Conservation (phyloP, 2,888 invertebrate genomes). For the Augochlorella aurata region DNA sequence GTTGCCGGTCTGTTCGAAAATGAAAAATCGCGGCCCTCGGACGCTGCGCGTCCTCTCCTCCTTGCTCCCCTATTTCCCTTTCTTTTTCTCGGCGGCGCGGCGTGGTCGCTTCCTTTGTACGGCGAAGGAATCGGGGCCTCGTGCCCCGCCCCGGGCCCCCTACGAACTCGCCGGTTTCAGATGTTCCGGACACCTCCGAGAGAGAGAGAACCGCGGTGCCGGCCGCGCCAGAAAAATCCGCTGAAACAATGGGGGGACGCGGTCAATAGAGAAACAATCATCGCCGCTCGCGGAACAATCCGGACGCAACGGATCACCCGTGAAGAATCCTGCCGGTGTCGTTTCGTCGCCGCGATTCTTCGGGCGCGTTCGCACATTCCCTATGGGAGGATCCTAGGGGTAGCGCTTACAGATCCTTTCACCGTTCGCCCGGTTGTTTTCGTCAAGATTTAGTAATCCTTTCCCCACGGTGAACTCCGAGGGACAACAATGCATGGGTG, state of each 20-base stretch:
- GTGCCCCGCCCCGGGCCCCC: slow-evolving; percentile 31
- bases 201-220: neutral
- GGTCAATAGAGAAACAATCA: neutral
- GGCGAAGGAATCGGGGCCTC: slow-evolving; percentile 14
- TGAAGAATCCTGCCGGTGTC: slow-evolving; percentile 6
- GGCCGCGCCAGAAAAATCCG: slow-evolving; percentile 12
- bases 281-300: slow-evolving; percentile 62
- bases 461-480: neutral
- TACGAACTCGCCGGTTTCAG: slow-evolving; percentile 58
- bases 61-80: slow-evolving; percentile 19
- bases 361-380: slow-evolving; percentile 13
- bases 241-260: slow-evolving; percentile 24
- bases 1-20: slow-evolving; percentile 61
- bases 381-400: neutral
- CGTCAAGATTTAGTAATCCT: slow-evolving; percentile 14
- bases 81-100: slow-evolving; percentile 20
- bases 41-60: neutral
- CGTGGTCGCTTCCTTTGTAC: slow-evolving; percentile 34
- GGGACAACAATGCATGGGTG: neutral
- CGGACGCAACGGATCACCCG: slow-evolving; percentile 63
- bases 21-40: slow-evolving; percentile 64
- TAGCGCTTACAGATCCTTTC: neutral
- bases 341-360: slow-evolving; percentile 15
- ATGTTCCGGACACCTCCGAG: slow-evolving; percentile 46
- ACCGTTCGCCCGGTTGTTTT: slow-evolving; percentile 1